Conservation (phyloP, 2,888 invertebrate genomes). For the Pseudococcus viburni region DNA sequence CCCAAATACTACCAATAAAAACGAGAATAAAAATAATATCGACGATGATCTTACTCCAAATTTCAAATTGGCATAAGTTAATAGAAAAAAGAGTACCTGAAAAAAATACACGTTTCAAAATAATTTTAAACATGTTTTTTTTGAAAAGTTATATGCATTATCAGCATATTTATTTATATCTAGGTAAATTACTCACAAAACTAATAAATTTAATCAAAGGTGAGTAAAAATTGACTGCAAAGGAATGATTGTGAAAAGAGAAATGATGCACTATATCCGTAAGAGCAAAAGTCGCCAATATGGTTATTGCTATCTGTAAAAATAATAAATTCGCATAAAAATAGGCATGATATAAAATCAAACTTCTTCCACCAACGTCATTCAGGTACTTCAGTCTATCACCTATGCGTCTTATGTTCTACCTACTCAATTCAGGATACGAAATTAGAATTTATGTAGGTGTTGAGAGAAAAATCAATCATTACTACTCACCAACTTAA, state of each 20-base stretch:
- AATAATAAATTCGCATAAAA: not conserved
- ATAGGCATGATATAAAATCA: no score
- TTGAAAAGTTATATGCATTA: no score
- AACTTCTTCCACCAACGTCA: no score
- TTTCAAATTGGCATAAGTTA: constrained; percentile 71
- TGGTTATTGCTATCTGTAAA: constrained; percentile 74
- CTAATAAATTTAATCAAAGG: constrained; percentile 84
- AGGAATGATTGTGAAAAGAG: not conserved
- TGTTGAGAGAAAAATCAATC: not conserved
- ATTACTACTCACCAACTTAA: constrained; percentile 76
- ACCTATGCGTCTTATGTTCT: no score
- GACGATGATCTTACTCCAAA: constrained; percentile 92
- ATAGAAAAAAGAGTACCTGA: constrained; percentile 57
- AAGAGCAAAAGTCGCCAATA: constrained; percentile 79
- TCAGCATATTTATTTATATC: no score
- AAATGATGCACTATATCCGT: constrained; percentile 76
- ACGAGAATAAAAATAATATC: constrained; percentile 91
- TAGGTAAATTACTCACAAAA: constrained; percentile 79
- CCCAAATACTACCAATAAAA: constrained; percentile 81
- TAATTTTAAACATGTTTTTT: not conserved
- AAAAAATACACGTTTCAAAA: not conserved
- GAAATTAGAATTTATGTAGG: not conserved
- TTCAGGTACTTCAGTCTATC: no score
- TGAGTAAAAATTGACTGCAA: constrained; percentile 81
- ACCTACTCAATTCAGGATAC: no score